Evolutionary conservation across 2,888 invertebrate species (phyloP), one percentile per base, ranked within the genome.

Genomic region (Drosophila seclusa): DNA sequence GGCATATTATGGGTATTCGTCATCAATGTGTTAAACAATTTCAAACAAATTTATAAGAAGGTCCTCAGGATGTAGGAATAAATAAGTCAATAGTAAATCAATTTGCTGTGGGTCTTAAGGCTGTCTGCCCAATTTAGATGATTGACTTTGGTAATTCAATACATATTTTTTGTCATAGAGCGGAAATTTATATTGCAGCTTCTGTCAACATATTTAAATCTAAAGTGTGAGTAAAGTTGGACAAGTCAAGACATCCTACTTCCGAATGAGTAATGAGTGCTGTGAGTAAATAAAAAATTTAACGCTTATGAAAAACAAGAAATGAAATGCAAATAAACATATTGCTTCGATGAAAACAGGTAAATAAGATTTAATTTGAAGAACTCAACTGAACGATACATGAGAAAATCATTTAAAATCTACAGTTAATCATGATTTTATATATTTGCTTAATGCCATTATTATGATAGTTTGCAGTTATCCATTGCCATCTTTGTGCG

Each of bases 11-110:
- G 7, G 1, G 16, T 16, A 21, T 45, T 13, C 42, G 13, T 21
- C 13, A 45, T 45, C 21, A 45, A 21, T 21, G 45, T 3, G 3
- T 45, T 2, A 24, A 24, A 45, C 7, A 45, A 4, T 45, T 24
- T 24, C 24, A 4, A 16, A 8, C 24, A 45, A 45, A 45, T 45
- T 24, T 45, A 16, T 16, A 2, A 45, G 4, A 21, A 24, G 21
- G 21, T 45, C 24, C 16, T 45, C 16, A 16, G 21, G 24, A 45
- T 45, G 4, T 45, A 8, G 8, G 7, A 24, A 24, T 24, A 45
- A 45, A 24, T 45, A 45, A 45, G 45, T 45, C 27, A 24, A 45
- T 45, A 7, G 16, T 45, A 45, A 45, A 45, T 45, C 45, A 45
- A 45, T 45, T 8, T 45, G 8, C 16, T 24, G n/a, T 45, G 45